These are phyloP conservation scores for Rallus limicola DNA, from an alignment of 2,113 vertebrate species.

Conservation along the genomic window DNA sequence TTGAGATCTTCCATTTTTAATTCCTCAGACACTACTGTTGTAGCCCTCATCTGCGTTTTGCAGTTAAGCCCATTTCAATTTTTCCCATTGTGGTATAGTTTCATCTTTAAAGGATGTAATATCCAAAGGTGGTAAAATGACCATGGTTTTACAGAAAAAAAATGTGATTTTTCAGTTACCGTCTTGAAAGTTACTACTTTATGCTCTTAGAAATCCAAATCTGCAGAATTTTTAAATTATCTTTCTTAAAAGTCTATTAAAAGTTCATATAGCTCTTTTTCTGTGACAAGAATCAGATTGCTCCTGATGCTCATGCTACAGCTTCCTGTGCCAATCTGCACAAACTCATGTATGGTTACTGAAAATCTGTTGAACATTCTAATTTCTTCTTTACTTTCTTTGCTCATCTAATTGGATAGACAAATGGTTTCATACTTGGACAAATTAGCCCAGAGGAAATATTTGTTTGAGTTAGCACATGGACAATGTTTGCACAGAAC, in stretches of 20 bases:
- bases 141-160: not conserved
- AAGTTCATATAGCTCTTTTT: not conserved
- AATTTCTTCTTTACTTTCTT: not conserved
- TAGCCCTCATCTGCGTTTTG: not conserved
- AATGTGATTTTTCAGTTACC: not conserved
- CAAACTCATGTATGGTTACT: not conserved
- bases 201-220: not conserved
- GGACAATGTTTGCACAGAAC: not conserved
- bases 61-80: not conserved
- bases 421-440: not conserved
- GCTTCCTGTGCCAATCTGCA: not conserved
- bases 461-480: not conserved
- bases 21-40: not conserved
- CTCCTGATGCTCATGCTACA: not conserved
- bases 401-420: constrained; percentile 7
- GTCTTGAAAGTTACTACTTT: not conserved
- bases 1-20: not conserved
- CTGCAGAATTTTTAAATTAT: not conserved
- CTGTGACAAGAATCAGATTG: not conserved
- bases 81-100: not conserved
- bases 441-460: constrained; percentile 10
- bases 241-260: not conserved
- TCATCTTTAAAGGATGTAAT: not conserved
- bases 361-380: constrained; percentile 1
- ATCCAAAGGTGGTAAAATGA: not conserved